Evolutionary conservation across 92 coral and sea anemone genomes (phyloP).

Genomic region (Zoanthus sociatus): DNA sequence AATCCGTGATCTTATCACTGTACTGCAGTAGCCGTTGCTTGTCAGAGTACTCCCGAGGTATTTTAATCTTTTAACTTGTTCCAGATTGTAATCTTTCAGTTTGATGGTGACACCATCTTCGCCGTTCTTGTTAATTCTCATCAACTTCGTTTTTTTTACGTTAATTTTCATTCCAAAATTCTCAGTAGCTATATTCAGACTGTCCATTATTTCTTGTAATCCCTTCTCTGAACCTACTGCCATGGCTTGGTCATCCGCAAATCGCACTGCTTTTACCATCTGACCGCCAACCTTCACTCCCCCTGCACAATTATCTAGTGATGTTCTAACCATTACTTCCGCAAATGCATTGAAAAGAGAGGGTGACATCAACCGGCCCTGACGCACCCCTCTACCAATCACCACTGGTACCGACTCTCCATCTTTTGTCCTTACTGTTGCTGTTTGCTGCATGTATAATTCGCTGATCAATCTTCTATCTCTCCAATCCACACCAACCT

Average conservation of each 20-base stretch:
- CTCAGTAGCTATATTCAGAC: neutral
- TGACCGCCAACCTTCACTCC: neutral
- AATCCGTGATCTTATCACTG: no score
- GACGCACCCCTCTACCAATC: neutral
- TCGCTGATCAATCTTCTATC: neutral
- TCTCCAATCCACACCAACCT: neutral
- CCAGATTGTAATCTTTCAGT: no score
- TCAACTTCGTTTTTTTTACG: no score
- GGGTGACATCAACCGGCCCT: conserved; percentile 1
- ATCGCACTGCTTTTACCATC: no score
- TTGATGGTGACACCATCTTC: no score
- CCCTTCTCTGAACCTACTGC: neutral
- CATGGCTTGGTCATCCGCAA: no score
- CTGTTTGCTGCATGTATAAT: neutral
- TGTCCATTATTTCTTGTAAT: neutral
- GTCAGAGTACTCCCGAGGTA: no score
- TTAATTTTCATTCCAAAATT: neutral
- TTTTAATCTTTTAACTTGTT: no score
- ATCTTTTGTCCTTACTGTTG: neutral
- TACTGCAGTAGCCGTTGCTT: no score
- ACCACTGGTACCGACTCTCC: neutral
- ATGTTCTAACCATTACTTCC: conserved; percentile 23
- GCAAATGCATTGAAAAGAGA: conserved; percentile 7
- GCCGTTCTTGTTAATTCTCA: no score
- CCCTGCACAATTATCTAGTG: neutral